Conservation (phyloP, 2,797 vertebrate genomes). For the Urocyon cinereoargenteus region DNA sequence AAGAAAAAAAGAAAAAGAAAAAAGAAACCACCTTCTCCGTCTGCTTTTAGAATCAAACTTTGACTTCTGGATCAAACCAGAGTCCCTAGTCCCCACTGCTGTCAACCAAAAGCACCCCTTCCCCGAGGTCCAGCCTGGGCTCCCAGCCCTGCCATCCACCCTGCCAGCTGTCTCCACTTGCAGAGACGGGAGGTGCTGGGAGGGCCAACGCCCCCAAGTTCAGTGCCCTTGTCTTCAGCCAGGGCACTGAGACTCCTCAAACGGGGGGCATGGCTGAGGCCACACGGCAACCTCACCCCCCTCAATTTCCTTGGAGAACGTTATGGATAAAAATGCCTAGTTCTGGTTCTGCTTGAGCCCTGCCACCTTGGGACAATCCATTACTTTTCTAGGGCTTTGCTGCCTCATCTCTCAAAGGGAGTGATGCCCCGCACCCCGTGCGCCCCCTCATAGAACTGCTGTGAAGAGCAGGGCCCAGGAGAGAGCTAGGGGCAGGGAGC, state of each 20-base stretch:
- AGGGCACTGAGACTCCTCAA: neutral
- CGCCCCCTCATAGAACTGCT: neutral
- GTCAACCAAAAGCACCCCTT: neutral
- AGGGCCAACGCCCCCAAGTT: neutral
- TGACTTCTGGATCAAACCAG: neutral
- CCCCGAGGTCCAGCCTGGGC: neutral
- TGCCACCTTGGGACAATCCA: neutral
- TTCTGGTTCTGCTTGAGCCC: neutral
- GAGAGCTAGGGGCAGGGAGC: neutral
- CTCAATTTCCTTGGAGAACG: neutral
- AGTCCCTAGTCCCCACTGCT: no score
- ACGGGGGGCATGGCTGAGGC: neutral
- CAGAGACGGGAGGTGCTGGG: neutral
- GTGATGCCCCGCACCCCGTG: neutral
- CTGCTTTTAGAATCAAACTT: neutral
- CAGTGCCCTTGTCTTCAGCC: neutral
- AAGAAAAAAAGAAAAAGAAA: no score
- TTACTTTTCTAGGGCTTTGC: neutral
- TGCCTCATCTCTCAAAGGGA: neutral
- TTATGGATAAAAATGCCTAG: neutral
- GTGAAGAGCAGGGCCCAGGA: neutral
- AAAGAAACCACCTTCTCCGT: neutral
- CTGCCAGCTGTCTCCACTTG: neutral
- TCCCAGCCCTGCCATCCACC: neutral
- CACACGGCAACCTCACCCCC: neutral